Conservation (phyloP, 1,140 invertebrate species). For the Sesamia nonagrioides region DNA sequence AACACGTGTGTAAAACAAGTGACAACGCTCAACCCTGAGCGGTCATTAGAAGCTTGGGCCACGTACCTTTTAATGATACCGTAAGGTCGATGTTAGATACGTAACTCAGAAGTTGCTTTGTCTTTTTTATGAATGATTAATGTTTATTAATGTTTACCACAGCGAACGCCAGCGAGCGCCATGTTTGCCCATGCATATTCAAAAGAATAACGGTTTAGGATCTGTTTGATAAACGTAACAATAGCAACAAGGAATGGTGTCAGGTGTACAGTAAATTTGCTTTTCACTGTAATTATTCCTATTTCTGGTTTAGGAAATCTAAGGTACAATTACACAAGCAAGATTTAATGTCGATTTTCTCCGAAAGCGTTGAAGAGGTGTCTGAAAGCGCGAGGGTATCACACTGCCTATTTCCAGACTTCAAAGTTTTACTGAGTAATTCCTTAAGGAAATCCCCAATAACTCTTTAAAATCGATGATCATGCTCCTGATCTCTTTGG, state of each 20-base stretch:
- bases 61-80: slow-evolving; percentile 72
- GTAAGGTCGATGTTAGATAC: slow-evolving; percentile 78
- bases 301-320: no score
- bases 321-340: no score
- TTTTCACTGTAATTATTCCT: neutral
- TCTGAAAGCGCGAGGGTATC: no score
- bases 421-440: no score
- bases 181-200: slow-evolving; percentile 76
- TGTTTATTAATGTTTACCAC: slow-evolving; percentile 58
- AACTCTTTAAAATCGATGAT: no score
- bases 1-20: neutral
- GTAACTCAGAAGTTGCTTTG: slow-evolving; percentile 72
- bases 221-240: slow-evolving; percentile 50
- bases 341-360: no score
- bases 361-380: no score
- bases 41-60: slow-evolving; percentile 58
- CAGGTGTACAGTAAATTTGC: neutral
- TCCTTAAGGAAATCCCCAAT: no score
- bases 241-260: slow-evolving; percentile 45
- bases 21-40: slow-evolving; percentile 18
- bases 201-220: slow-evolving; percentile 62
- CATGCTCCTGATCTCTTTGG: no score
- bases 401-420: no score
- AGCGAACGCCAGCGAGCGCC: slow-evolving; percentile 46
- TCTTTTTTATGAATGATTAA: slow-evolving; percentile 86